Percentiles rank a stretch among this genome's conserved stretches.
Evolutionary conservation across 2,113 vertebrate species (phyloP).

Genomic region (Myotis davidii): DNA sequence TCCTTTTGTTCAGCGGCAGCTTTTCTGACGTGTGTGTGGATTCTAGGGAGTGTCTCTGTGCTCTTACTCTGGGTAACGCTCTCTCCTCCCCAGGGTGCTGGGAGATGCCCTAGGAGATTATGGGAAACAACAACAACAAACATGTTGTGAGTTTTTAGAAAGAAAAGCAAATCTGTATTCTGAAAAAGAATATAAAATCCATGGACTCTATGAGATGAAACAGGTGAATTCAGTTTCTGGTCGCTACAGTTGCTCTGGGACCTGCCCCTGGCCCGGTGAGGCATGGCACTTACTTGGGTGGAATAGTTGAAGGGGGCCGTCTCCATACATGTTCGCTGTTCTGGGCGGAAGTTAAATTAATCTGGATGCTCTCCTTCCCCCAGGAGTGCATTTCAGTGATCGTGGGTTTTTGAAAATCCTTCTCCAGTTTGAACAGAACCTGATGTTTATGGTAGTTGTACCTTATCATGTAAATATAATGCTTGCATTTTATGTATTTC

Average conservation of each 20-base stretch:
- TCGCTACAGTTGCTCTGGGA: not conserved
- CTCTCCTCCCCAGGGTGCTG: not conserved
- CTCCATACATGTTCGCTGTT: not conserved
- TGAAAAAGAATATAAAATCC: not conserved
- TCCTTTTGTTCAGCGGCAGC: not conserved
- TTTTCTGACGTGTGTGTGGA: not conserved
- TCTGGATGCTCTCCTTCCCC: not conserved
- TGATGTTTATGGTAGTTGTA: not conserved
- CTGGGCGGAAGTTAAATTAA: not conserved
- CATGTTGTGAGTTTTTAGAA: not conserved
- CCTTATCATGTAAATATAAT: not conserved
- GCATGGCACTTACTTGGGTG: not conserved
- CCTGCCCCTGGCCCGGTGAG: not conserved
- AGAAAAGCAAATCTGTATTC: not conserved
- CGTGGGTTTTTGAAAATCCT: constrained; percentile 11
- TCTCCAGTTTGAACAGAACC: not conserved
- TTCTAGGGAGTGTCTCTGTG: not conserved
- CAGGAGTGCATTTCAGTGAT: not conserved
- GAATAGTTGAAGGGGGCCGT: not conserved
- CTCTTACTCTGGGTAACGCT: not conserved
- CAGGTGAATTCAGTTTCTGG: not conserved
- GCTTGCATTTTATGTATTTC: not conserved
- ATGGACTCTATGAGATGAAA: not conserved
- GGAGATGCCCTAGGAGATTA: not conserved
- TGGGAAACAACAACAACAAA: not conserved